These are phyloP conservation scores for Eubasilissa regina DNA, from an alignment of 1,140 invertebrate genomes.

Conservation along the genomic window DNA sequence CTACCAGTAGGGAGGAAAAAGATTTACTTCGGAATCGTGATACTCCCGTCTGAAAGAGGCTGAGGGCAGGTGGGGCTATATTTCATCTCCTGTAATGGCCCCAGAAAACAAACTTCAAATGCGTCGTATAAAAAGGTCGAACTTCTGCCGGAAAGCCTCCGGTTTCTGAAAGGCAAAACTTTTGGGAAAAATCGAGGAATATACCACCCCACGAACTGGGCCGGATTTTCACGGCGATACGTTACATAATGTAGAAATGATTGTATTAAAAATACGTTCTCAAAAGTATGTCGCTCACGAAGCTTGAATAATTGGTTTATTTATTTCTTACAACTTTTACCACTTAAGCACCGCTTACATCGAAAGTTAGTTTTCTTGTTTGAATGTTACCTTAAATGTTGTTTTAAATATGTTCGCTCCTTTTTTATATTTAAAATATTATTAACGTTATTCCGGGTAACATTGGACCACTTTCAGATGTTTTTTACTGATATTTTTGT, in stretches of 20 bases:
- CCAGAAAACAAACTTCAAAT: conserved; percentile 9
- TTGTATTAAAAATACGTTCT: no score
- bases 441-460: no score
- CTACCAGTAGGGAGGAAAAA: conserved; percentile 14
- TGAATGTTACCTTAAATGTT: no score
- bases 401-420: no score
- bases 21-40: conserved; percentile 14
- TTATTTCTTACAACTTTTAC: no score
- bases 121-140: conserved; percentile 1
- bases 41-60: neutral
- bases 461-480: no score
- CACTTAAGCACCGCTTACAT: no score
- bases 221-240: neutral
- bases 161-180: neutral
- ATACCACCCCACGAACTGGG: neutral
- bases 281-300: no score
- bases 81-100: conserved; percentile 2
- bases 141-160: neutral
- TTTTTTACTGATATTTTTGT: no score
- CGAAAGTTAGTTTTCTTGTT: no score
- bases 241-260: neutral
- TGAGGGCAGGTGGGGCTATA: neutral
- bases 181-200: neutral
- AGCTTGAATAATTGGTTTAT: no score
- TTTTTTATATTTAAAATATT: no score